Percentiles rank a stretch among this genome's conserved stretches.
These are phyloP conservation scores for Actias luna DNA, from an alignment of 2,888 invertebrate genomes.

Conservation along the genomic window DNA sequence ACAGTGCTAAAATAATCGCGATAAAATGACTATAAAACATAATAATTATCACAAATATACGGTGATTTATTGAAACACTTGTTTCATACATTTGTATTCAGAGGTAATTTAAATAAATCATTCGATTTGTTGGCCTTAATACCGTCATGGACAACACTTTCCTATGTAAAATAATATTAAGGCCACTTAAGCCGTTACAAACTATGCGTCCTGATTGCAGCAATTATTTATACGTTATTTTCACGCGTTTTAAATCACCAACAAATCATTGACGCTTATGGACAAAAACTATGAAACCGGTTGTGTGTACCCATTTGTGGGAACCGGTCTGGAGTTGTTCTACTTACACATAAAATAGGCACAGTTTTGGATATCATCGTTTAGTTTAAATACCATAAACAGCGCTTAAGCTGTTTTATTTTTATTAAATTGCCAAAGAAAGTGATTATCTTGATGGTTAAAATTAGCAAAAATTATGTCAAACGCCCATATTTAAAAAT, in stretches of 20 bases:
- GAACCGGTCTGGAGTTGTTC: slow-evolving; percentile 3
- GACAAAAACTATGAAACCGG: slow-evolving; percentile 3
- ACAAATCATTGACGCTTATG: neutral
- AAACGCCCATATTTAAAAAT: too few species aligned
- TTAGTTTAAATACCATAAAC: neutral
- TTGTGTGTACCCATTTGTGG: neutral
- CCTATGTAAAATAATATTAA: neutral
- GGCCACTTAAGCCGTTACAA: neutral
- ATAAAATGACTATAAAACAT: neutral
- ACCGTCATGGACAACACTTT: neutral
- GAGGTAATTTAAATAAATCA: neutral
- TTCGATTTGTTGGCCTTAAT: neutral
- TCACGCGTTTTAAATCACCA: neutral
- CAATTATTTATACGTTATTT: neutral
- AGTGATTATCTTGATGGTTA: too few species aligned
- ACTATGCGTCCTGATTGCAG: neutral
- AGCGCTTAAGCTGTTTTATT: neutral
- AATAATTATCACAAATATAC: neutral
- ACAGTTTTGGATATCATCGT: neutral
- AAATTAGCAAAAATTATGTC: neutral
- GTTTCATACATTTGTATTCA: neutral
- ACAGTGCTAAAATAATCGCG: neutral
- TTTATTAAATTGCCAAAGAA: neutral
- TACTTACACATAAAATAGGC: neutral
- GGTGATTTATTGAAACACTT: neutral